Conservation (phyloP, 1,140 invertebrate genomes). For the Epicauta chinensis region DNA sequence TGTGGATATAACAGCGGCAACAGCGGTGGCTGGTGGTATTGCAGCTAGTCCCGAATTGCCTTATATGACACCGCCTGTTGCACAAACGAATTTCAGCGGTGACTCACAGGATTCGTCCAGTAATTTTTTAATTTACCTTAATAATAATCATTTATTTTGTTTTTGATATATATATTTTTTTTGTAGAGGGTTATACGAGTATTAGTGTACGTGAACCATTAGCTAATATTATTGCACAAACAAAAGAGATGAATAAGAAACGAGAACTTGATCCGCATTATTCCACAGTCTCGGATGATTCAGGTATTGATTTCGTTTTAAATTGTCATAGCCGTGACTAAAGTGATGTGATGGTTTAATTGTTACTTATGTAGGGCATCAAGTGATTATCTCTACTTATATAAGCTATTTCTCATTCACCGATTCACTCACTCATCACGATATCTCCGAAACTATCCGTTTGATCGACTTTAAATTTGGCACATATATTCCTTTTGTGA, state of each 20-base stretch:
- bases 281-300: slow-evolving; percentile 78
- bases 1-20: slow-evolving; percentile 65
- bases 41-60: slow-evolving; percentile 82
- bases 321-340: no score
- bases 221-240: slow-evolving; percentile 59
- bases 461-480: no score
- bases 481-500: no score
- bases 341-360: no score
- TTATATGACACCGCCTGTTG: slow-evolving; percentile 79
- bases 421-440: no score
- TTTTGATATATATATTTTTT: slow-evolving; percentile 22
- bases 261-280: slow-evolving; percentile 65
- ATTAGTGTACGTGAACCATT: slow-evolving; percentile 84
- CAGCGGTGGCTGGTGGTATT: slow-evolving; percentile 74
- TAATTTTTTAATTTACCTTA: slow-evolving; percentile 38
- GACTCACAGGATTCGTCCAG: slow-evolving; percentile 80
- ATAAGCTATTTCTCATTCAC: no score
- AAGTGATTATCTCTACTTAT: no score
- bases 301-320: slow-evolving; percentile 56
- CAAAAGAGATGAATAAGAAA: slow-evolving; percentile 45
- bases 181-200: slow-evolving; percentile 80
- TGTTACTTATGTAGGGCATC: no score
- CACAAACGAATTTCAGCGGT: slow-evolving; percentile 68
- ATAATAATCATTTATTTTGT: neutral
- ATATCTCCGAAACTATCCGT: no score